Conservation (phyloP, 2,113 vertebrate species). For the Acinonyx jubatus region DNA sequence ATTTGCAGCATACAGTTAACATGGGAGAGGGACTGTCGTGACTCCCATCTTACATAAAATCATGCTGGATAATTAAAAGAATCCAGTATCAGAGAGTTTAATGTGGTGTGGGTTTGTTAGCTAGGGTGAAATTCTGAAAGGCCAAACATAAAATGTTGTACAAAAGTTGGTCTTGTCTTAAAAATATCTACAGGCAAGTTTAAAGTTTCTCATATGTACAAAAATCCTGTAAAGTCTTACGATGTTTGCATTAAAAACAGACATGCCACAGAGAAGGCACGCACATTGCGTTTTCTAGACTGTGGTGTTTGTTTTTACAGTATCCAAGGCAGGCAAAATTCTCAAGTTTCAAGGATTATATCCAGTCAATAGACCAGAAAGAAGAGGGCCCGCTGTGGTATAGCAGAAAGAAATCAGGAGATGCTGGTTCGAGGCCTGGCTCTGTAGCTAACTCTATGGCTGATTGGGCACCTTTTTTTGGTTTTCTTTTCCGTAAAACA, state of each 20-base stretch:
- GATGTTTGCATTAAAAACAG: conserved; percentile 63
- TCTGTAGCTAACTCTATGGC: not conserved
- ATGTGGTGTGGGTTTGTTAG: conserved; percentile 36
- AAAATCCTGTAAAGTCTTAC: conserved; percentile 6
- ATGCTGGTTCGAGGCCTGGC: not conserved
- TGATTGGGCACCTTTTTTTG: not conserved
- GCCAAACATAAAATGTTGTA: conserved; percentile 54
- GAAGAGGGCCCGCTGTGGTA: not conserved
- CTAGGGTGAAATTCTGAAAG: conserved; percentile 43
- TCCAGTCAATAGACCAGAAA: conserved; percentile 4
- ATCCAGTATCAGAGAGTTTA: conserved; percentile 4
- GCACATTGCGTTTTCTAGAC: conserved; percentile 41
- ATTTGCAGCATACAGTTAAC: not conserved
- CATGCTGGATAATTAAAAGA: conserved; percentile 42
- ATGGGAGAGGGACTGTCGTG: not conserved
- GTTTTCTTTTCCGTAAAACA: not conserved
- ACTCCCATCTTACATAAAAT: not conserved
- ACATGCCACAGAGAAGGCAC: conserved; percentile 29
- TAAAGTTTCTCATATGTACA: conserved; percentile 46
- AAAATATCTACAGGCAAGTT: conserved; percentile 56
- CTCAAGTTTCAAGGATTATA: conserved; percentile 30
- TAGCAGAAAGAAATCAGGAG: not conserved
- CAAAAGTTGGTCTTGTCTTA: conserved; percentile 53
- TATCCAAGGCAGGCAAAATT: conserved; percentile 56
- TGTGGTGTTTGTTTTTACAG: conserved; percentile 51